Percentiles rank a stretch among this genome's conserved stretches.
phyloP scores from a whole-genome alignment of 1,140 invertebrate species.

The Pararge aegeria region DNA sequence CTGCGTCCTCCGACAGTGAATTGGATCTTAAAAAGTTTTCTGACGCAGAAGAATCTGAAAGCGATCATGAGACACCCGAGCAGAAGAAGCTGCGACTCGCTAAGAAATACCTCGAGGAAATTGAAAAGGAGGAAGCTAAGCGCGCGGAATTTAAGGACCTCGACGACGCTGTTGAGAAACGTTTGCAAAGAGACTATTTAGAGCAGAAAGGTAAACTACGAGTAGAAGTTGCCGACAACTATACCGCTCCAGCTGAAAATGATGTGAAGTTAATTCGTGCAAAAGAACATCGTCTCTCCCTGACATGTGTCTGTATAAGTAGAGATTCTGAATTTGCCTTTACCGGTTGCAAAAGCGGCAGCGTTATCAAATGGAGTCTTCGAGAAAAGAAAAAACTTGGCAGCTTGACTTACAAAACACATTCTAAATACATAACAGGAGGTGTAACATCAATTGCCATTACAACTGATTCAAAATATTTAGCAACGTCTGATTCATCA shows the following conservation, averaged over 20 bases:
- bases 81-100: slow-evolving; percentile 93
- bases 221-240: slow-evolving; percentile 86
- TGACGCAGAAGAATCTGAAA: slow-evolving; percentile 82
- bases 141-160: slow-evolving; percentile 84
- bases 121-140: slow-evolving; percentile 89
- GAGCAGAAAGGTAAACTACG: slow-evolving; percentile 91
- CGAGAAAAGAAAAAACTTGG: slow-evolving; percentile 80
- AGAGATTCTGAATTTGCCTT: slow-evolving; percentile 87
- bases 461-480: slow-evolving; percentile 91
- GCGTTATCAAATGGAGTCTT: slow-evolving; percentile 91
- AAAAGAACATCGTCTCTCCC: slow-evolving; percentile 87
- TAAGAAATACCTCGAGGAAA: slow-evolving; percentile 93
- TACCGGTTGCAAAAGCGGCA: slow-evolving; percentile 93
- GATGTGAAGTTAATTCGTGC: slow-evolving; percentile 81
- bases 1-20: slow-evolving; percentile 75
- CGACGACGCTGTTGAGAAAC: slow-evolving; percentile 84
- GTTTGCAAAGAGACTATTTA: slow-evolving; percentile 90
- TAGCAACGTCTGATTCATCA: slow-evolving; percentile 89
- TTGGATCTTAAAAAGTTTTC: slow-evolving; percentile 76
- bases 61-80: slow-evolving; percentile 91
- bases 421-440: slow-evolving; percentile 76
- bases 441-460: slow-evolving; percentile 87
- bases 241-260: slow-evolving; percentile 74
- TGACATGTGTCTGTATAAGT: slow-evolving; percentile 92
- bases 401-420: slow-evolving; percentile 79